Evolutionary conservation across 2,797 vertebrate genomes (phyloP).

Genomic region (Myotis findleyi): DNA sequence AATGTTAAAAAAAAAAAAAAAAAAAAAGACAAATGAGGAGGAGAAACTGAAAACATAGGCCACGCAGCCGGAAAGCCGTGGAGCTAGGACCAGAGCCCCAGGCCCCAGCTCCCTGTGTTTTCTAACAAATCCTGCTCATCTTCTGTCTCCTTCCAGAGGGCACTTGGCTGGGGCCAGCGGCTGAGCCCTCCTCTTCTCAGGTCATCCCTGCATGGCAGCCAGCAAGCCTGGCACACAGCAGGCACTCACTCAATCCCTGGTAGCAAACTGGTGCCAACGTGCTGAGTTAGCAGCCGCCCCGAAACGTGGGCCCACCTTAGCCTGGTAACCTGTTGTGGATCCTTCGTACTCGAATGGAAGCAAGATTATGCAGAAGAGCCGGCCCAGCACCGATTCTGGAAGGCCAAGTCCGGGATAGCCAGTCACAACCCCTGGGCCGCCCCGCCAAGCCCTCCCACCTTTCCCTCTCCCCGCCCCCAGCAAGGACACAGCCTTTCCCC

Average conservation of each 20-base stretch:
- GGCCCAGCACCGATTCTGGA: not conserved
- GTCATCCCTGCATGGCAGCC: no score
- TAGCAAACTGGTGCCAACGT: accelerated
- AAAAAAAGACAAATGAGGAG: not conserved
- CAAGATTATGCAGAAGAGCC: not conserved
- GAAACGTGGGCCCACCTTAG: accelerated
- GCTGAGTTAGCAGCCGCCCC: no score
- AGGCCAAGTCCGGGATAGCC: not conserved
- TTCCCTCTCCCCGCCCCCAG: no score
- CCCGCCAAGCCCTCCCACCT: not conserved
- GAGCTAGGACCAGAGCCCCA: not conserved
- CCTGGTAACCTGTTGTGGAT: accelerated
- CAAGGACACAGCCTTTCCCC: not conserved
- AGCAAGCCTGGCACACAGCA: not conserved
- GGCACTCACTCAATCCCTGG: not conserved
- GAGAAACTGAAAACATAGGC: not conserved
- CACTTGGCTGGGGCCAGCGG: not conserved
- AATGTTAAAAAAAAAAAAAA: not conserved
- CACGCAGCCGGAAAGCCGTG: not conserved
- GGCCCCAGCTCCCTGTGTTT: accelerated
- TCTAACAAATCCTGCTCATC: not conserved
- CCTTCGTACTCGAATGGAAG: not conserved
- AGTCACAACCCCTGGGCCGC: not conserved
- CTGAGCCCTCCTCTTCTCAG: not conserved
- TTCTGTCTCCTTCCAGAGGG: not conserved